Base-by-base conservation (phyloP, 2,797 vertebrate genomes). In the Naso thynnoides region DNA sequence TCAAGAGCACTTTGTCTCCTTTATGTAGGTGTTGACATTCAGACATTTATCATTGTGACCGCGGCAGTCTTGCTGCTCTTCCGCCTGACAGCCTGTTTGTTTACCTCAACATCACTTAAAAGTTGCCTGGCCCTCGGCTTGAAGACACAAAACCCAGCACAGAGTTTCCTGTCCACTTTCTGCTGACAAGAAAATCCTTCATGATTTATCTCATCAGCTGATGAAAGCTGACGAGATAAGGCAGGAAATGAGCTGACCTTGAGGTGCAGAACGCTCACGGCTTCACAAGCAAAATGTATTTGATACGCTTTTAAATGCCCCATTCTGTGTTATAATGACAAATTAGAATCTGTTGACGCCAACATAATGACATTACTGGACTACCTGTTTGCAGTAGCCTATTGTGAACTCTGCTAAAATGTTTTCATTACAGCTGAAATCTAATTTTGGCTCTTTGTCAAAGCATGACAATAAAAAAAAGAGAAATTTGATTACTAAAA, bases 21-120 rank as follows among this genome's bases (percentile, higher is more conserved):
- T 65, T 78, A 45, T 76, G 52, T 64, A 76, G 62, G 63, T 67
- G 50, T 19, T 74, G 70, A 77, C 80, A 70, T 64, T 65, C 70
- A 83, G 49, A 71, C 72, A 70, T 85, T 89, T 72, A 78, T 86
- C 83, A 88, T 67, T 79, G 73, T 82, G 80, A 80, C 73, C 59
- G 56, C n/a, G 31, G 60, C 69, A 7, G 68, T n/a, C 49, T 58
- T 13, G 3, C 60, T 41, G 6, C 36, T 41, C 69, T 58, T 52
- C 36, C 36, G 15, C 55, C 45, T 26, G 50, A 55, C 73, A 79
- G 73, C 70, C 41, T 53, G 65, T 90, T 82, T 86, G 72, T 90
- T 86, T 87, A 76, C 83, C 52, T 80, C 72, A 36, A 53, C 83
- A 76, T 86, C 80, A 74, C 81, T 89, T 82, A 79, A 83, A 78